These are phyloP conservation scores for Meandrusa payeni DNA, from an alignment of 2,888 invertebrate species.

Conservation along the genomic window DNA sequence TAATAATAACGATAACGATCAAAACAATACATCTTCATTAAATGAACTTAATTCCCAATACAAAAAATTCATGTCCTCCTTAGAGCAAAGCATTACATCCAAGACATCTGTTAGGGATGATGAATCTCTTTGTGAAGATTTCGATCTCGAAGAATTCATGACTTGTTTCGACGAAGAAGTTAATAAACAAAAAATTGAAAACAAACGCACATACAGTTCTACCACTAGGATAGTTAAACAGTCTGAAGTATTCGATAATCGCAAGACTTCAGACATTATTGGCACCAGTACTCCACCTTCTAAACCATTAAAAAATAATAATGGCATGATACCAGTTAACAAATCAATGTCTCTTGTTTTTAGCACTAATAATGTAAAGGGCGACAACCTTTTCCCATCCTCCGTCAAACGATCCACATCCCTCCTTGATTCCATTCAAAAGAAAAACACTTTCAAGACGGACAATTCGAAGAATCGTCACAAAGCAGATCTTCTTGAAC, in stretches of 20 bases:
- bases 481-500: slow-evolving; percentile 70
- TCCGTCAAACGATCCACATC: slow-evolving; percentile 80
- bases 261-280: slow-evolving; percentile 54
- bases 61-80: slow-evolving; percentile 75
- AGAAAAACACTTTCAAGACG: slow-evolving; percentile 53
- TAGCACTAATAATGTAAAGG: slow-evolving; percentile 76
- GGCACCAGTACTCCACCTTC: slow-evolving; percentile 60
- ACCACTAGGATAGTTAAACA: slow-evolving; percentile 70
- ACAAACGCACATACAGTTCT: slow-evolving; percentile 70
- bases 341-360: slow-evolving; percentile 80
- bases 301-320: slow-evolving; percentile 47
- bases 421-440: slow-evolving; percentile 77
- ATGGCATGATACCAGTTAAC: slow-evolving; percentile 69
- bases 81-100: slow-evolving; percentile 72
- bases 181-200: slow-evolving; percentile 62
- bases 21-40: slow-evolving; percentile 49
- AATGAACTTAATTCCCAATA: slow-evolving; percentile 73
- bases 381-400: slow-evolving; percentile 71
- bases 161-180: slow-evolving; percentile 84
- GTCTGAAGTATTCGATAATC: slow-evolving; percentile 55
- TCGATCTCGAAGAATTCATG: slow-evolving; percentile 84
- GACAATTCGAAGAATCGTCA: slow-evolving; percentile 63
- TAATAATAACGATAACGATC: slow-evolving; percentile 42
- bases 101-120: slow-evolving; percentile 71
- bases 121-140: slow-evolving; percentile 81